Percentiles rank a stretch among this genome's conserved stretches.
Evolutionary conservation across 2,888 invertebrate species (phyloP).

Genomic region (Campaea margaritaria): DNA sequence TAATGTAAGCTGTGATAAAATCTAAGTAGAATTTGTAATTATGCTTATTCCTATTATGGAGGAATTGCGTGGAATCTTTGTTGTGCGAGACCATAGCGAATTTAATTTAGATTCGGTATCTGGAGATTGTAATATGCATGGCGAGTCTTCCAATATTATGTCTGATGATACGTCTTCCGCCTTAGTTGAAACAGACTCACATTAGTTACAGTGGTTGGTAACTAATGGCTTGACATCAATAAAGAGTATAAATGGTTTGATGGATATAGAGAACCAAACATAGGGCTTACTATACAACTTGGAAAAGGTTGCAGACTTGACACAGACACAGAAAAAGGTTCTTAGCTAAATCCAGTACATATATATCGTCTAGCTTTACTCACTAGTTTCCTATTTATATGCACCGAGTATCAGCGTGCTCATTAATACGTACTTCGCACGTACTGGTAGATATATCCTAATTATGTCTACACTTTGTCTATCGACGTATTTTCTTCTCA

Average conservation of each 20-base stretch:
- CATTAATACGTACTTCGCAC: neutral
- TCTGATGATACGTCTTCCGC: too few relatives aligned
- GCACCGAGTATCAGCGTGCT: too few relatives aligned
- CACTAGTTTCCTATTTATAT: too few relatives aligned
- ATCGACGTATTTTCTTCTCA: neutral
- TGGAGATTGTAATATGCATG: neutral
- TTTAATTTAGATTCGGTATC: neutral
- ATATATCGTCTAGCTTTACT: too few relatives aligned
- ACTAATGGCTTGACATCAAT: too few relatives aligned
- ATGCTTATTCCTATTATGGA: neutral
- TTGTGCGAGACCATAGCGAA: neutral
- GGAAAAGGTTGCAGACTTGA: too few relatives aligned
- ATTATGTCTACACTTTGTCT: neutral
- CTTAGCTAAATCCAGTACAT: too few relatives aligned
- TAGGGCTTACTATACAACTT: too few relatives aligned
- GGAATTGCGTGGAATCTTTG: neutral
- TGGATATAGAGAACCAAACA: too few relatives aligned
- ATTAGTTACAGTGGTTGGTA: neutral
- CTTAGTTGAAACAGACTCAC: too few relatives aligned
- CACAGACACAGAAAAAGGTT: too few relatives aligned
- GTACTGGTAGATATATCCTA: neutral
- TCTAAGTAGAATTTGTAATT: neutral
- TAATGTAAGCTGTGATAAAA: constrained; percentile 1
- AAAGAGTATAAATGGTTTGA: too few relatives aligned
- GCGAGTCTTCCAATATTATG: neutral